Percentiles rank a stretch among this genome's conserved stretches.
phyloP scores from a whole-genome alignment of 2,888 invertebrate genomes.

The Tricholauxania praeusta region DNA sequence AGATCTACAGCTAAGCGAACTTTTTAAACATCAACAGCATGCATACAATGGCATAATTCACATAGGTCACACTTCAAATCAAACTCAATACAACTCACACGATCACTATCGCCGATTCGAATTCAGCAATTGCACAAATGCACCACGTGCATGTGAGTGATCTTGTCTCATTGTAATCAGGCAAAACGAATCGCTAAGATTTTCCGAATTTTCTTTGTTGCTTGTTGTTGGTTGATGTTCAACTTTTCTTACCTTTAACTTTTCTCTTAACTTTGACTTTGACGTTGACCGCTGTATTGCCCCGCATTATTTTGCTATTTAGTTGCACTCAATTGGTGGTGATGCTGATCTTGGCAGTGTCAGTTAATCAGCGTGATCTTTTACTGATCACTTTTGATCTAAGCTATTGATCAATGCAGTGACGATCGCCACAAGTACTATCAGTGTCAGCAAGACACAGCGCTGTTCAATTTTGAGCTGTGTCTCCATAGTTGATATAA shows the following conservation, averaged over 20 bases:
- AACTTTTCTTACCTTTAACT: slow-evolving; percentile 35
- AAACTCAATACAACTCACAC: slow-evolving; percentile 52
- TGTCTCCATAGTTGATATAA: not conserved
- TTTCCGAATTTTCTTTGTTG: not conserved
- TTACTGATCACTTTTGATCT: slow-evolving; percentile 14
- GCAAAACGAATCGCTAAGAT: slow-evolving; percentile 55
- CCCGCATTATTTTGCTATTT: slow-evolving; percentile 25
- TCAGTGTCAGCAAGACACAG: not conserved
- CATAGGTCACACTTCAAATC: slow-evolving; percentile 38
- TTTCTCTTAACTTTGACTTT: slow-evolving; percentile 26
- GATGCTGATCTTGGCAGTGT: slow-evolving; percentile 42
- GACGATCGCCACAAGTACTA: slow-evolving; percentile 15
- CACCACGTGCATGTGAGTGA: slow-evolving; percentile 20
- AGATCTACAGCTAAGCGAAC: not conserved
- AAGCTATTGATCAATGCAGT: not conserved
- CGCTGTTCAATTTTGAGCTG: not conserved
- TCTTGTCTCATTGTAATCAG: slow-evolving; percentile 54
- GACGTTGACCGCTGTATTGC: slow-evolving; percentile 38
- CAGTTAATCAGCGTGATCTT: not conserved
- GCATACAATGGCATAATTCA: not conserved
- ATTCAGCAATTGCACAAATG: not conserved
- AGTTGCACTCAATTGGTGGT: slow-evolving; percentile 35
- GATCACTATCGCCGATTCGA: slow-evolving; percentile 24
- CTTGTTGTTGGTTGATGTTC: not conserved
- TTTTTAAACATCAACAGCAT: too few species aligned